phyloP scores from a whole-genome alignment of 2,113 vertebrate species.

The Eolophus roseicapilla region DNA sequence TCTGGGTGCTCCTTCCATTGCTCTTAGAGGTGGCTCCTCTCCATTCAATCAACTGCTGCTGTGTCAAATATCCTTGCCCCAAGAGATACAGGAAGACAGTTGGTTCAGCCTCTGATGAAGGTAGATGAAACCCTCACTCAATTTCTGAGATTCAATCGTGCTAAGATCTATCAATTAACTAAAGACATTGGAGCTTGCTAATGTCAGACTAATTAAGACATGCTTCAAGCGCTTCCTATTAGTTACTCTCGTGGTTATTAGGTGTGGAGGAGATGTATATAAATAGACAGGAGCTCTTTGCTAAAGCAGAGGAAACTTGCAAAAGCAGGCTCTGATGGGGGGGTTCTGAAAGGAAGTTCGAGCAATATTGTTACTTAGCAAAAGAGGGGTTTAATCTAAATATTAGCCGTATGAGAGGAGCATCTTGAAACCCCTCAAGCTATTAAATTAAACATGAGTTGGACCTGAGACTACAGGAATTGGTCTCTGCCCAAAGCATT shows the following conservation, averaged over 20 bases:
- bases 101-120: neutral
- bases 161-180: conserved; percentile 49
- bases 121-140: neutral
- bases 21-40: neutral
- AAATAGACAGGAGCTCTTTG: neutral
- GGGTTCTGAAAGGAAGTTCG: neutral
- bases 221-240: conserved; percentile 17
- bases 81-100: neutral
- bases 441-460: neutral
- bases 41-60: neutral
- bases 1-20: neutral
- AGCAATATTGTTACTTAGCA: neutral
- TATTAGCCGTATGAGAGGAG: neutral
- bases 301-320: neutral
- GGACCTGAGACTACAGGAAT: neutral
- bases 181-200: conserved; percentile 19
- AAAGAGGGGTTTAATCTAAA: neutral
- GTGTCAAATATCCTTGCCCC: neutral
- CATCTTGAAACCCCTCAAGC: neutral
- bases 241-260: conserved; percentile 40
- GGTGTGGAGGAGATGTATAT: conserved; percentile 27
- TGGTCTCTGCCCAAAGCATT: neutral
- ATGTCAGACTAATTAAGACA: conserved; percentile 51
- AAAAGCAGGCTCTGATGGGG: neutral
- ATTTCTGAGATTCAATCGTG: neutral